Conservation (phyloP, 2,888 invertebrate species). For the Oeneis ivallda region DNA sequence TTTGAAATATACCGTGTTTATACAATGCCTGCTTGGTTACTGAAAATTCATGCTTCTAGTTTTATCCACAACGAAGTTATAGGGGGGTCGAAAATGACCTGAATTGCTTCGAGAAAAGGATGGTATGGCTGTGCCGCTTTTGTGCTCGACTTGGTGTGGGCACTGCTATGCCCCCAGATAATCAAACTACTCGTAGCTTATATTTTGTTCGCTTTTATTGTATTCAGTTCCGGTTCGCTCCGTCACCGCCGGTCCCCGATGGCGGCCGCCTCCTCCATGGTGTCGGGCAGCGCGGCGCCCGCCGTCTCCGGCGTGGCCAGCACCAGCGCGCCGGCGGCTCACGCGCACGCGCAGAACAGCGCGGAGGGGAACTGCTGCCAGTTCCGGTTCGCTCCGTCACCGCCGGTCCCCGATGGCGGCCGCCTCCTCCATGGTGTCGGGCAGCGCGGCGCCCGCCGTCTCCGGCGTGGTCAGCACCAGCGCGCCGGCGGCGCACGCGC, state of each 20-base stretch:
- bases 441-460: slow-evolving; percentile 81
- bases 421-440: slow-evolving; percentile 83
- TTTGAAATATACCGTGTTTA: too few species aligned
- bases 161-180: too few species aligned
- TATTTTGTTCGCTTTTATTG: too few species aligned
- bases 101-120: too few species aligned
- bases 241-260: not conserved
- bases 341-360: slow-evolving; percentile 79
- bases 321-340: slow-evolving; percentile 69
- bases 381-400: not conserved
- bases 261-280: slow-evolving; percentile 76
- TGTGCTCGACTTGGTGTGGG: too few species aligned
- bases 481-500: slow-evolving; percentile 70
- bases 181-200: too few species aligned
- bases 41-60: too few species aligned
- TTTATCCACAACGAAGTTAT: too few species aligned
- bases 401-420: not conserved
- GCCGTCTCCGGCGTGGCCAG: slow-evolving; percentile 83
- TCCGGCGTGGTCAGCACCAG: slow-evolving; percentile 82
- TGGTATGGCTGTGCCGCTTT: too few species aligned
- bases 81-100: too few species aligned
- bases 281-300: slow-evolving; percentile 81
- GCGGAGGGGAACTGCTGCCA: slow-evolving; percentile 78
- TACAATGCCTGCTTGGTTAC: too few species aligned
- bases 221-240: not conserved